Percentiles rank a stretch among this genome's conserved stretches.
Conservation (phyloP, 2,113 vertebrate species). For the Amphiprion ocellaris region DNA sequence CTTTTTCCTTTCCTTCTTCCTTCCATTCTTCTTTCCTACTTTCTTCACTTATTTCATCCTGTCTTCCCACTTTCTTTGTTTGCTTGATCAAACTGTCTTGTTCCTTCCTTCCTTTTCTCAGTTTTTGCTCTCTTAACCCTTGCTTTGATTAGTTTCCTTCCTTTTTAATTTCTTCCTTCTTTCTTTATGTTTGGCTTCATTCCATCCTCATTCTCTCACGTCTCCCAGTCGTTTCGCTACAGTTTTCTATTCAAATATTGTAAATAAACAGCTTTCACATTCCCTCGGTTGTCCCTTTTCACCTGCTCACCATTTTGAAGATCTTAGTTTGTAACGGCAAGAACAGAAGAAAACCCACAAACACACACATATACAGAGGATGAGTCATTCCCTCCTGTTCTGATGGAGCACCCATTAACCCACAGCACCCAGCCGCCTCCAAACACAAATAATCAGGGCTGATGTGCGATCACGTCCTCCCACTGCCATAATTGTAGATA, state of each 20-base stretch:
- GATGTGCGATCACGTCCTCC: conserved; percentile 63
- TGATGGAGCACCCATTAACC: conserved; percentile 63
- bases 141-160: not conserved
- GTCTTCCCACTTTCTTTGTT: too few species aligned
- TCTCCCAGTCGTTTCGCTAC: not conserved
- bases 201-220: not conserved
- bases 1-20: not conserved
- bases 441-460: conserved; percentile 78
- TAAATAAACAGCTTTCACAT: conserved; percentile 6
- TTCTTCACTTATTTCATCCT: too few species aligned
- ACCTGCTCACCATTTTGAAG: conserved; percentile 7
- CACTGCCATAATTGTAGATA: conserved; percentile 88
- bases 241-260: not conserved
- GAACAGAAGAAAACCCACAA: conserved; percentile 2
- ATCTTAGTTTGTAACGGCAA: conserved; percentile 14
- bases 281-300: not conserved
- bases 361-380: conserved; percentile 12
- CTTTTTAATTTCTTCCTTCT: not conserved
- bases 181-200: not conserved
- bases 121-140: not conserved
- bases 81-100: not conserved
- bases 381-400: conserved; percentile 65
- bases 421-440: conserved; percentile 34
- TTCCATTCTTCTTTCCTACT: not conserved
- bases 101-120: not conserved